Evolutionary conservation across 2,888 invertebrate species (phyloP), one percentile per base, ranked within the genome.

Genomic region (Carcina quercana): DNA sequence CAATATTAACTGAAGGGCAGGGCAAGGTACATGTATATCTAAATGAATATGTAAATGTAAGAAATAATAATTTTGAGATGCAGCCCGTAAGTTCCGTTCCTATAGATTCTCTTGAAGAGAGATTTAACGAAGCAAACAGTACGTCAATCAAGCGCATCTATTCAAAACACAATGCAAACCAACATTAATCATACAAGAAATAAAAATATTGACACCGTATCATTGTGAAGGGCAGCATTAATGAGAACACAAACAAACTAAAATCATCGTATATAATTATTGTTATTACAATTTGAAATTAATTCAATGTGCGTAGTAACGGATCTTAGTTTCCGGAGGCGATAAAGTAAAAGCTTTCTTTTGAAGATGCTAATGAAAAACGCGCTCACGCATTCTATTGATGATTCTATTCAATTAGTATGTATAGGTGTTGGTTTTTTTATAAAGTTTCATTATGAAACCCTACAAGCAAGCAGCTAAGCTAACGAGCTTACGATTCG

Each of bases 101-200:
- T n/a, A n/a, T n/a, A 12, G 5, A 6, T 13, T 5, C 24, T 12
- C 13, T 54, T 63, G 64, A 70, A 69, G 62, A 62, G 61, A 47
- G 55, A 46, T 54, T 57, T 69, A 68, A 74, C 64, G 67, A 71
- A 72, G 60, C 61, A 57, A 59, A 50, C 53, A 55, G 45, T 47
- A 54, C 66, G 72, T 73, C 76, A 75, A 71, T 76, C 78, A 73
- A 57, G 43, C 42, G 40, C 45, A 38, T 38, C 42, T 45, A 52
- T 53, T n/a, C n/a, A n/a, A n/a, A n/a, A n/a, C n/a, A n/a, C 59
- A 49, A 44, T 45, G 38, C 43, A 43, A 43, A 64, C 64, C 31
- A 17, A 17, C 17, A 36, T 40, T 40, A 41, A 43, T 42, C 31
- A 37, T 36, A 15, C 28, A 26, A 11, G 11, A 30, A 25, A 39